Percentiles rank a stretch among this genome's conserved stretches.
Evolutionary conservation across 2,113 vertebrate genomes (phyloP).

Genomic region (Xenopus borealis): DNA sequence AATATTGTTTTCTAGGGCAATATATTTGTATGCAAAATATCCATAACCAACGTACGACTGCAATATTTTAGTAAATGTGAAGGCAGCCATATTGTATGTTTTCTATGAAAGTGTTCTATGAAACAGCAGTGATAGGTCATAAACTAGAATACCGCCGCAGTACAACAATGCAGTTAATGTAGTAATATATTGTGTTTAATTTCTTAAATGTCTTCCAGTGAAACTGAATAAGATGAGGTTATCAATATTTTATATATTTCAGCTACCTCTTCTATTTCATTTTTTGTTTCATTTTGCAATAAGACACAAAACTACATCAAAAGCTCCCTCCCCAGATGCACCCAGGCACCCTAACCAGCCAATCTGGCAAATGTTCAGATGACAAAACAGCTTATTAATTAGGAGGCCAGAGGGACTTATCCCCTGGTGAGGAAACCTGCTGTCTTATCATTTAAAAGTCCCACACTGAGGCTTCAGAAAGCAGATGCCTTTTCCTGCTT

Average conservation of each 20-base stretch:
- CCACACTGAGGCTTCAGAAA: conserved; percentile 30
- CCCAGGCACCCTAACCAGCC: conserved; percentile 8
- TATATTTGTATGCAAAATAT: too few relatives aligned
- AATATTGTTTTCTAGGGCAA: too few relatives aligned
- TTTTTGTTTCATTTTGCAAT: conserved; percentile 5
- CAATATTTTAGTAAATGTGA: too few relatives aligned
- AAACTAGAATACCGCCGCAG: too few relatives aligned
- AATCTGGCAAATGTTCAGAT: conserved; percentile 38
- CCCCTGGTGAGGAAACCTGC: conserved; percentile 35
- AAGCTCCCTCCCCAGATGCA: conserved; percentile 4
- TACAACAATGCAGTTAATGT: too few relatives aligned
- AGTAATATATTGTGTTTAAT: too few relatives aligned
- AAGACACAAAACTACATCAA: conserved; percentile 21
- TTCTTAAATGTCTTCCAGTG: too few relatives aligned
- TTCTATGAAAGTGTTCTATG: too few relatives aligned
- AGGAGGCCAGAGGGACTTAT: conserved; percentile 34
- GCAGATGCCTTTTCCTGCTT: conserved; percentile 20
- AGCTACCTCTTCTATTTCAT: background rate
- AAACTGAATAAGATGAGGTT: background rate
- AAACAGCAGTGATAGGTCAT: too few relatives aligned
- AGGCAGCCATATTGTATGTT: too few relatives aligned
- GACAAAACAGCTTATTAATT: conserved; percentile 27
- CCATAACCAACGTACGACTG: too few relatives aligned
- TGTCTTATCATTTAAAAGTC: conserved; percentile 41
- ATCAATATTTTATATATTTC: conserved; percentile 29